These are phyloP conservation scores for Dasyornis broadbenti DNA, from an alignment of 2,113 vertebrate species.

Conservation along the genomic window DNA sequence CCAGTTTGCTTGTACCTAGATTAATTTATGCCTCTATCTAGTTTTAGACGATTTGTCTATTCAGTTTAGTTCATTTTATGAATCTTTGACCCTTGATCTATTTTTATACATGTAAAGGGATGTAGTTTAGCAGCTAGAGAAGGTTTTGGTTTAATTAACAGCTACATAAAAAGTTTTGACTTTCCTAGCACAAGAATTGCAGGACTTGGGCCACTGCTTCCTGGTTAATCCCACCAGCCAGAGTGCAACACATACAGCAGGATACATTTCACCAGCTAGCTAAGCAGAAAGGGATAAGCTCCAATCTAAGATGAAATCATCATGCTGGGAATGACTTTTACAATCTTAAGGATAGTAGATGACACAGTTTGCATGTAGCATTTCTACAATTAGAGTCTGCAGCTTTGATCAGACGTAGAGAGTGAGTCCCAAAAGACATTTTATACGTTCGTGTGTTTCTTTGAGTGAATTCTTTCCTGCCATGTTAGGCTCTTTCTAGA, in stretches of 20 bases:
- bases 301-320: background rate
- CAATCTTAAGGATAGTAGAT: background rate
- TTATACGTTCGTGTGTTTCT: background rate
- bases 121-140: background rate
- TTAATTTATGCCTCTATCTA: background rate
- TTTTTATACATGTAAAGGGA: background rate
- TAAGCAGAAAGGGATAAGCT: background rate
- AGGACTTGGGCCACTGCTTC: background rate
- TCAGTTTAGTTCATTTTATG: background rate
- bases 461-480: background rate
- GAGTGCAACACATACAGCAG: background rate
- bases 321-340: background rate
- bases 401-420: background rate
- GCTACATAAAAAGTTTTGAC: background rate
- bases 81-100: background rate
- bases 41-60: background rate
- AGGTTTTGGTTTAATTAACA: background rate
- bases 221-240: background rate
- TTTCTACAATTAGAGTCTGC: background rate
- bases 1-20: background rate
- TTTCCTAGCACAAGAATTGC: background rate
- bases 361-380: background rate
- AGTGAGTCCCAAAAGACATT: background rate
- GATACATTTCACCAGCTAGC: background rate
- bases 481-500: background rate